Percentiles rank a stretch among this genome's conserved stretches.
Evolutionary conservation across 2,888 invertebrate genomes (phyloP).

Genomic region (Rhamnusium bicolor): DNA sequence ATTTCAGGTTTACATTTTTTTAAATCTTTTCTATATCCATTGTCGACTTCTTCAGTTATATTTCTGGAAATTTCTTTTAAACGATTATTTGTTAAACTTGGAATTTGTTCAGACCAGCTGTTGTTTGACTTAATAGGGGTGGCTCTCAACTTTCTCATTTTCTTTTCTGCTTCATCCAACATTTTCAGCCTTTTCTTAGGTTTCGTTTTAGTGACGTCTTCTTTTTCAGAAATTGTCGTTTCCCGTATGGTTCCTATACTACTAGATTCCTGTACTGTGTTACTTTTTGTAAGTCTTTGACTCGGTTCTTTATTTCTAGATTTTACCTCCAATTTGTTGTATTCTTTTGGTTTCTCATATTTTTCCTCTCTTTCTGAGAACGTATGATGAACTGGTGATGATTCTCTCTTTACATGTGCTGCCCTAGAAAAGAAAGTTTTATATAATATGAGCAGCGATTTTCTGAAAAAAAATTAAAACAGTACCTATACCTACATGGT

Average conservation of each 20-base stretch:
- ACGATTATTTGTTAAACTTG: background rate
- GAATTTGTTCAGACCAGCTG: background rate
- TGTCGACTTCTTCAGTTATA: background rate
- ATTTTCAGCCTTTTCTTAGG: conserved; percentile 8
- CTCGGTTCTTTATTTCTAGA: background rate
- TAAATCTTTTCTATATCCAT: background rate
- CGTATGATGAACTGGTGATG: background rate
- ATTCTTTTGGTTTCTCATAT: background rate
- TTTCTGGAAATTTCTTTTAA: background rate
- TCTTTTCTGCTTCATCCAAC: background rate
- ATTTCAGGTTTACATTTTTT: background rate
- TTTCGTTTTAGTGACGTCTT: background rate
- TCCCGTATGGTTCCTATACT: background rate
- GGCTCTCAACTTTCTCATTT: background rate
- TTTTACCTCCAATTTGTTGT: background rate
- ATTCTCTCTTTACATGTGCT: background rate
- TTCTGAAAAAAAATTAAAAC: no score
- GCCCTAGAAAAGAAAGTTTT: background rate
- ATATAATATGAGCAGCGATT: no score
- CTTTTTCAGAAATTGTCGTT: background rate
- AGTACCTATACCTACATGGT: no score
- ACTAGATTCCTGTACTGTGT: background rate
- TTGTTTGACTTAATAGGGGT: background rate
- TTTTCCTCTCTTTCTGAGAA: background rate
- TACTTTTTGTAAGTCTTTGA: background rate